Conservation (phyloP, 2,113 vertebrate genomes). For the Argyrosomus japonicus region DNA sequence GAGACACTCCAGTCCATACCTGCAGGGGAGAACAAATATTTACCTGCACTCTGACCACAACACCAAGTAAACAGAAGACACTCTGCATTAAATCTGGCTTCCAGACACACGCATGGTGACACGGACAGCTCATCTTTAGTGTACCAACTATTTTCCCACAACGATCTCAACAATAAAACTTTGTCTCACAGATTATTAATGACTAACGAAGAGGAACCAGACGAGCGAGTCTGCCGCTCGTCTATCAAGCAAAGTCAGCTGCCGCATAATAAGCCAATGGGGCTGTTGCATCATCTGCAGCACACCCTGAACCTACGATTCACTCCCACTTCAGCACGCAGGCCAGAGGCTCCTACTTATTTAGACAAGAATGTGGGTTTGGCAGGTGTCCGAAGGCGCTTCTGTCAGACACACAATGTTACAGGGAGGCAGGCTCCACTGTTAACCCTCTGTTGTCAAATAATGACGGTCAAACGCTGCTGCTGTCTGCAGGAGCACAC, state of each 20-base stretch:
- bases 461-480: not conserved
- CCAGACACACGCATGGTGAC: not conserved
- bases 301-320: constrained; percentile 7
- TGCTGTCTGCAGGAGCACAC: not conserved
- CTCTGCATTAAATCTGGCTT: not conserved
- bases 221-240: not conserved
- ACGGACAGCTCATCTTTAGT: not conserved
- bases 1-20: constrained; percentile 97
- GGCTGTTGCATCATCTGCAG: not conserved
- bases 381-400: constrained; percentile 29
- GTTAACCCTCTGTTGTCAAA: not conserved
- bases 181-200: not conserved
- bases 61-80: not conserved
- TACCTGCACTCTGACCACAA: not conserved
- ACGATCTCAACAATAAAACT: not conserved
- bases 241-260: not conserved
- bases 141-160: not conserved
- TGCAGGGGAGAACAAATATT: constrained; percentile 59
- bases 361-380: constrained; percentile 48
- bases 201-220: not conserved
- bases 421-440: no score
- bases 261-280: not conserved
- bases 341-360: not conserved
- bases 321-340: not conserved
- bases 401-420: not conserved